Evolutionary conservation across 2,113 vertebrate genomes (phyloP), one percentile per base, ranked within the genome.

Genomic region (Edolisoma coerulescens): DNA sequence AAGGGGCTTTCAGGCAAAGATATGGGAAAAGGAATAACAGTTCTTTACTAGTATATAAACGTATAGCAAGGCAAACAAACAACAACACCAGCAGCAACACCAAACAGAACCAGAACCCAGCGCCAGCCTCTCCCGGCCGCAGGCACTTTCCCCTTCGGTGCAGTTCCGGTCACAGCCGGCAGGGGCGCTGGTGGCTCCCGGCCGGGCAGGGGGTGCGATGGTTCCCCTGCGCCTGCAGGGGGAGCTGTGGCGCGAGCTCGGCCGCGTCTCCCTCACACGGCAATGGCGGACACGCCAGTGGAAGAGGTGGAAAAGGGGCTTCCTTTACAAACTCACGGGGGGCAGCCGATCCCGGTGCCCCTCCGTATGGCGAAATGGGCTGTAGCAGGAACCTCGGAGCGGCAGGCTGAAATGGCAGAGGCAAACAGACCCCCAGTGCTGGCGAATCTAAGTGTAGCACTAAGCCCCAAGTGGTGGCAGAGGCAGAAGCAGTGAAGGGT

Each of bases 271-370:
- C 53, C 53, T 32, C 53, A 13, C 4, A 4, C 13, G 53, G 33
- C 5, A 6, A 49, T 49, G 45, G 65, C 3, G 32, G 23, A 5
- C 2, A 3, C 1, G 42, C 21, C 0, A 4, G 19, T 0, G 12
- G 22, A 18, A 7, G 71, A 10, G 14, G 6, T 28, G 18, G 53
- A 16, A 20, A 45, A 37, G 26, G 32, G 26, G 33, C 8, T 37
- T 45, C 41, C 32, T 45, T 28, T 35, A 18, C 5, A 6, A 22
- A 22, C 13, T 4, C 53, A 21, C 1, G 2, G 30, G 11, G 12
- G 17, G 14, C 39, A n/a, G 52, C 4, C 1, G 4, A 2, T 27
- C 24, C 23, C 4, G 3, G 10, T 13, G 24, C 24, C 24, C 32
- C 39, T 20, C 17, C 1, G 1, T 3, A 11, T 2, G 3, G 37